Base-by-base conservation (phyloP, 2,888 invertebrate species). In the Eurytoma californica region DNA sequence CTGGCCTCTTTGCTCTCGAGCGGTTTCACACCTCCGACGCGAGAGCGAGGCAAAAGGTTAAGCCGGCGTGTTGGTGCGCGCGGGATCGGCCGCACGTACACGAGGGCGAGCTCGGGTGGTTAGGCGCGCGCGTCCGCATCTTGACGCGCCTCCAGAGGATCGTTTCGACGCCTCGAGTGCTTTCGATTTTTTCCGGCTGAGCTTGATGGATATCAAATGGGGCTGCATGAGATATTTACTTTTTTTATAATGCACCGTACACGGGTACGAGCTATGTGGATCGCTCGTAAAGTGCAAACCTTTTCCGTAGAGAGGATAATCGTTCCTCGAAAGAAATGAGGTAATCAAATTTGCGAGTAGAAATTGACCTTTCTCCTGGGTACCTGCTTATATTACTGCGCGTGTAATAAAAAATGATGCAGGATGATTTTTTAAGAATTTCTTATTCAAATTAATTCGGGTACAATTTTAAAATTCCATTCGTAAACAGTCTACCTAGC, bases 1-100 rank as follows among this genome's bases (percentile, higher is more conserved):
- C 88, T 87, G 86, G 86, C 85, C 88, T 90, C 89, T 89, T 89
- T 90, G 89, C 89, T 89, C 86, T 88, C 86, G 88, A 89, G 89
- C 86, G 89, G 89, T 89, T 90, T 90, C 90, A 90, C 90, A 90
- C 90, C 89, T 90, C 84, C 82, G 80, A 82, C 49, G 30, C 72
- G 39, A 80, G 72, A 76, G 81, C 80, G 86, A 87, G 53, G 87
- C 89, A 86, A 89, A 88, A 89, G 89, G 90, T 90, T 90, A 80
- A 68, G 53, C 58, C 72, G 57, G 57, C 28, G 53, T 20, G 39
- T 2, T 57, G 5, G 39, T 3, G 39, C 20, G 24, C 61, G 14
- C 13, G 20, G 13, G 24, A 24, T 16, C 57, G 51, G 7, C 14
- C 20, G 47, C 47, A 53, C n/a, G 24, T 14, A 20, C n/a, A 24